phyloP scores from a whole-genome alignment of 2,113 vertebrate species.

The Pachycephala philippinensis region DNA sequence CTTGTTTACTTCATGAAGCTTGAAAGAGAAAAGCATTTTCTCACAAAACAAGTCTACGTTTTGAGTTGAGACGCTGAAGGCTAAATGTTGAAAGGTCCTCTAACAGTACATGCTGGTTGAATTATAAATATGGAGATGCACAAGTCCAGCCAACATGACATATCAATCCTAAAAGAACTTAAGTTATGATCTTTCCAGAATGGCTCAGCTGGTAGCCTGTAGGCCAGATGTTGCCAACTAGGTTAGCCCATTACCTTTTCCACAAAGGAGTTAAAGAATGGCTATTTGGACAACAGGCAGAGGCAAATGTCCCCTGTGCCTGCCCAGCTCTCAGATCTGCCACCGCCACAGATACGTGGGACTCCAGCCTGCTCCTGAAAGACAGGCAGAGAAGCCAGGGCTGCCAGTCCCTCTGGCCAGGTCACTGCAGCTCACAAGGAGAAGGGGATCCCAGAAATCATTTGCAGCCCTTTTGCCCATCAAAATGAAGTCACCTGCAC shows the following conservation, averaged over 20 bases:
- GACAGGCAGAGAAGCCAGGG: background rate
- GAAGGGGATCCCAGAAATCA: background rate
- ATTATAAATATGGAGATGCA: background rate
- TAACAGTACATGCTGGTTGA: accelerated
- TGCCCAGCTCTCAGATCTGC: background rate
- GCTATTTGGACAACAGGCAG: background rate
- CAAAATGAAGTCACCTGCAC: background rate
- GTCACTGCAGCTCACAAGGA: background rate
- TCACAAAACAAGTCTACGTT: background rate
- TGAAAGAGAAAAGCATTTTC: background rate
- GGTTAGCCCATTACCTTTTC: background rate
- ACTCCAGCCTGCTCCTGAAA: background rate
- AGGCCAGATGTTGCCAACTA: background rate
- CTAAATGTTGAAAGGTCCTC: background rate
- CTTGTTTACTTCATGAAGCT: accelerated
- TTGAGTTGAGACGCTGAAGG: background rate
- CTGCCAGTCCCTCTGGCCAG: background rate
- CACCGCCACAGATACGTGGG: accelerated
- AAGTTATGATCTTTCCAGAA: background rate
- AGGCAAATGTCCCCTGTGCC: background rate
- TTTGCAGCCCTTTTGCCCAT: background rate
- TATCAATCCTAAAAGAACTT: background rate
- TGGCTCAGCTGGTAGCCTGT: background rate
- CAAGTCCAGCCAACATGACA: background rate
- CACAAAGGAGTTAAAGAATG: background rate